Evolutionary conservation across 2,113 vertebrate species (phyloP).

Genomic region (Pseudolaguvia tuberculata): DNA sequence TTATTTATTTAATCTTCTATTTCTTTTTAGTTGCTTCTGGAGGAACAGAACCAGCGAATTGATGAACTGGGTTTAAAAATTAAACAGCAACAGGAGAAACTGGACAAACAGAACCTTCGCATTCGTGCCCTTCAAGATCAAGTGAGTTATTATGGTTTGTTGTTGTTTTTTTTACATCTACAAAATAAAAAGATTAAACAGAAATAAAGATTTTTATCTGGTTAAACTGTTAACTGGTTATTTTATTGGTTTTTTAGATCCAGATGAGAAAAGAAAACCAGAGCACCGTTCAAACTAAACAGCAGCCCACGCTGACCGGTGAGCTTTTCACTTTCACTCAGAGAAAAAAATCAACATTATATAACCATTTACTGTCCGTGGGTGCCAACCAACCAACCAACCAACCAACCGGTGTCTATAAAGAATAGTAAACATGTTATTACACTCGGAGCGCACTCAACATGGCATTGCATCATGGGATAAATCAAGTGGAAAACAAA

Average conservation of each 20-base stretch:
- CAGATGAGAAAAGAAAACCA: constrained; percentile 8
- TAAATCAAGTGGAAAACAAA: not conserved
- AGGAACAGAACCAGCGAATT: constrained; percentile 77
- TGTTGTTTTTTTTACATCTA: too few species aligned
- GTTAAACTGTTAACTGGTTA: not conserved
- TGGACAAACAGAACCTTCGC: constrained; percentile 87
- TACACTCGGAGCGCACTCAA: not conserved
- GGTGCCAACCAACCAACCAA: too few species aligned
- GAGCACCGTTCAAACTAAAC: not conserved
- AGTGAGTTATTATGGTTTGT: constrained; percentile 51
- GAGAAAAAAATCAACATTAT: too few species aligned
- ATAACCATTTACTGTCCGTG: too few species aligned
- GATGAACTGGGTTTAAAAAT: constrained; percentile 83
- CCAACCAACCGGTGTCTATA: too few species aligned
- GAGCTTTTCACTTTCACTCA: not conserved
- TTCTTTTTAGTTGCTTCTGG: constrained; percentile 72
- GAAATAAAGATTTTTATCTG: too few species aligned
- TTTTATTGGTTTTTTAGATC: not conserved
- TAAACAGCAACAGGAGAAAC: constrained; percentile 83
- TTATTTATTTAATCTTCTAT: constrained; percentile 8
- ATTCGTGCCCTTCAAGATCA: constrained; percentile 78
- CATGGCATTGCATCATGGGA: not conserved
- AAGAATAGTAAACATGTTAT: too few species aligned
- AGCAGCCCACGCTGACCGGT: not conserved
- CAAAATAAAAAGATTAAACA: too few species aligned